Conservation (phyloP, 2,113 vertebrate species). For the Neotoma lepida region DNA sequence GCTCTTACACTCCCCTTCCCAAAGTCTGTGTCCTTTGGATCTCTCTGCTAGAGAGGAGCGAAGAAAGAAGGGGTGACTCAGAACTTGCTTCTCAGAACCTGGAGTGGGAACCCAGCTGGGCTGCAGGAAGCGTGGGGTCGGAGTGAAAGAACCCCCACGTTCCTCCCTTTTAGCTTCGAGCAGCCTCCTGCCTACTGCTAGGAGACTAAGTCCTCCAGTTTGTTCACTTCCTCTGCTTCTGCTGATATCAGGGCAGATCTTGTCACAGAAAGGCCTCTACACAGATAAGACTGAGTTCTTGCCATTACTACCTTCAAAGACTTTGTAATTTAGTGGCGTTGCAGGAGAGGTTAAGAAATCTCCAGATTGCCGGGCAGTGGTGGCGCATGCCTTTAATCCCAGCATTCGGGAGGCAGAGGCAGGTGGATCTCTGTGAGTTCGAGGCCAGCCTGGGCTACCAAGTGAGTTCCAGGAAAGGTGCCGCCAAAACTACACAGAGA, state of each 20-base stretch:
- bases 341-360: background rate
- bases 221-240: slow-evolving; percentile 19
- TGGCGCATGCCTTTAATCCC: too few species aligned
- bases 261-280: slow-evolving; percentile 5
- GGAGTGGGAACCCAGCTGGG: slow-evolving; percentile 48
- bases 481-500: too few species aligned
- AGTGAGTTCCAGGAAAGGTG: too few species aligned
- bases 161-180: slow-evolving; percentile 21
- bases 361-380: too few species aligned
- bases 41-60: background rate
- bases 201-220: background rate
- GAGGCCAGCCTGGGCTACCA: too few species aligned
- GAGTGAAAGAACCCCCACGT: slow-evolving; percentile 60
- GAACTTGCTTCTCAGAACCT: slow-evolving; percentile 60
- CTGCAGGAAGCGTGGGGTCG: slow-evolving; percentile 64
- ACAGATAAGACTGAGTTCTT: slow-evolving; percentile 36
- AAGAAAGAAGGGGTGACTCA: slow-evolving; percentile 50
- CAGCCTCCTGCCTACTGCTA: slow-evolving; percentile 34
- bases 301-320: slow-evolving; percentile 52
- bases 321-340: background rate
- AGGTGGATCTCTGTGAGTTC: too few species aligned
- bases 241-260: background rate
- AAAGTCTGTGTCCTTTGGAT: background rate
- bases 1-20: background rate
- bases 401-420: too few species aligned